Conservation (phyloP, 1,140 invertebrate genomes). For the Chionoecetes opilio region DNA sequence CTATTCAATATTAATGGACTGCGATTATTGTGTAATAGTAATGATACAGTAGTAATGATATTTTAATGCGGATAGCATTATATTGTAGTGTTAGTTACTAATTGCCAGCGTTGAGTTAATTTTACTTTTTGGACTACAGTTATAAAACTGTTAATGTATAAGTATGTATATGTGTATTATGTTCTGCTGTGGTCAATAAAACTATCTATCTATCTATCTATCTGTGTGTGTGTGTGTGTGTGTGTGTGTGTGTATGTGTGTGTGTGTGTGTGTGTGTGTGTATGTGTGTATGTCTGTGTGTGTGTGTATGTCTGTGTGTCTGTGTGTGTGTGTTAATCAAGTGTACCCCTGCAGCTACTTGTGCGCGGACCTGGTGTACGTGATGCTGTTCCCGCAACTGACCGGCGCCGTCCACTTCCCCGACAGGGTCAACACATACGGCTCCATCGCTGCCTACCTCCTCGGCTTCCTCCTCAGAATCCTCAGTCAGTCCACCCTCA, state of each 20-base stretch:
- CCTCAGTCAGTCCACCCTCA: constrained; percentile 55
- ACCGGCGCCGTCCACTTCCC: constrained; percentile 89
- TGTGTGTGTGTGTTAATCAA: neutral
- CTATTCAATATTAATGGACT: too few species aligned
- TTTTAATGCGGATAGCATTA: too few species aligned
- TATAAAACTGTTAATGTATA: too few species aligned
- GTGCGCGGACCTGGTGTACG: constrained; percentile 91
- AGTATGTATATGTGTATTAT: too few species aligned
- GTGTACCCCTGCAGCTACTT: constrained; percentile 85
- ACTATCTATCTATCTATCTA: too few species aligned
- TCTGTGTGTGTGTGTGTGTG: neutral
- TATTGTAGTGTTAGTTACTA: too few species aligned
- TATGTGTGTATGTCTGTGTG: constrained; percentile 19
- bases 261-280: constrained; percentile 9
- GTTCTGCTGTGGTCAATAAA: too few species aligned
- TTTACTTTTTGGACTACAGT: too few species aligned
- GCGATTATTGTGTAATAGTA: too few species aligned
- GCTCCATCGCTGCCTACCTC: constrained; percentile 88
- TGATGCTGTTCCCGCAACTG: constrained; percentile 92
- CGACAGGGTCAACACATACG: constrained; percentile 89
- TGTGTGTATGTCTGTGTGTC: neutral
- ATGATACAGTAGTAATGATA: too few species aligned
- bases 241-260: neutral
- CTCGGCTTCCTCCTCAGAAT: constrained; percentile 77
- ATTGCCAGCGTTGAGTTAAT: too few species aligned